A percentile compares a stretch with the other conserved stretches of the same genome.
phyloP scores from a whole-genome alignment of 2,797 vertebrate species.

The Arctocebus calabarensis region DNA sequence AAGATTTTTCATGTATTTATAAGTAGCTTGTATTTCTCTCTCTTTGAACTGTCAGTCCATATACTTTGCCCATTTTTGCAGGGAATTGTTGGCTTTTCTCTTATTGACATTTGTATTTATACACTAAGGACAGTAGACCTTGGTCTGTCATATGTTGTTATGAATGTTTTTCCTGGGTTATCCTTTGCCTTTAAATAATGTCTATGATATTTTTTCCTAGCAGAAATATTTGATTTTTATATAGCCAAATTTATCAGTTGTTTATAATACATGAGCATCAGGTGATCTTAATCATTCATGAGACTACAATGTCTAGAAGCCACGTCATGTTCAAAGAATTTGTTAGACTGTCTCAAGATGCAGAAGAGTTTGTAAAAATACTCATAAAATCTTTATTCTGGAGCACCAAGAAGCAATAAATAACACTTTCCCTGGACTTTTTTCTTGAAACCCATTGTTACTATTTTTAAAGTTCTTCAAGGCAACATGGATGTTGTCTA shows the following conservation, averaged over 20 bases:
- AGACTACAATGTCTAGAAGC: not conserved
- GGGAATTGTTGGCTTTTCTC: not conserved
- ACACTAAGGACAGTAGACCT: not conserved
- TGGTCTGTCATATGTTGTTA: not conserved
- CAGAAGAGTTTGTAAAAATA: slow-evolving; percentile 5
- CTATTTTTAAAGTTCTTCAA: slow-evolving; percentile 34
- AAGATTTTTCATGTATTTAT: slow-evolving; percentile 21
- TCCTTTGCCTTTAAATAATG: not conserved
- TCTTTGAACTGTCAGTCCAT: not conserved
- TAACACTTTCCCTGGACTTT: not conserved
- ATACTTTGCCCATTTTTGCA: not conserved
- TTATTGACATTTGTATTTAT: not conserved
- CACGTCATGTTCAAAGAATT: not conserved
- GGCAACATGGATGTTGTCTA: not conserved
- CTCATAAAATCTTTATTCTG: slow-evolving; percentile 16
- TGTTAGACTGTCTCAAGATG: not conserved
- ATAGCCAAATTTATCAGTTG: not conserved
- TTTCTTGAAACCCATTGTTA: not conserved
- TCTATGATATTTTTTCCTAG: not conserved
- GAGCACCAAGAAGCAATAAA: not conserved
- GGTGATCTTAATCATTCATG: not conserved
- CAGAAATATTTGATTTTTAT: slow-evolving; percentile 4
- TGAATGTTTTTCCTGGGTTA: not conserved
- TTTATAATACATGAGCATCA: not conserved
- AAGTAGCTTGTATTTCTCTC: not conserved